Percentiles rank a stretch among this genome's conserved stretches.
Evolutionary conservation across 30 jellyfish, hydroid and myxozoan genomes (phyloP).

Genomic region (Chironex yamaguchii): DNA sequence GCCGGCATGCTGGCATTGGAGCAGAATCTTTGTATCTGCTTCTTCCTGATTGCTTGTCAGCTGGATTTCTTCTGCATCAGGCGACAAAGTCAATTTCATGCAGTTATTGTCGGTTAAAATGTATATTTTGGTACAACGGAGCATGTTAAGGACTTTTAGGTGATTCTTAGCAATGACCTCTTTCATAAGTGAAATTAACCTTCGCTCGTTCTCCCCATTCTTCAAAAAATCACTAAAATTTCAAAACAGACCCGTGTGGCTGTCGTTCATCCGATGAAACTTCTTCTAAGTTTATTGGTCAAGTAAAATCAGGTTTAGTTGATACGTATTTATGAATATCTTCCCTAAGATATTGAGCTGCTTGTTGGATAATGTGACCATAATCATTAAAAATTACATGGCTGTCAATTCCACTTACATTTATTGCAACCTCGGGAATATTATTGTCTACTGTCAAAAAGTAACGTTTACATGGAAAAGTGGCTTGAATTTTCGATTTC

Average conservation of each 20-base stretch:
- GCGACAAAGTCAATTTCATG: background rate
- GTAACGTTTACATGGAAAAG: constrained; percentile 20
- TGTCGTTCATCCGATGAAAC: background rate
- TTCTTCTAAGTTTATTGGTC: background rate
- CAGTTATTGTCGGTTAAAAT: constrained; percentile 5
- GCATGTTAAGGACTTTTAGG: background rate
- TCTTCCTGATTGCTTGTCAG: constrained; percentile 60
- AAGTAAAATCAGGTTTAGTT: background rate
- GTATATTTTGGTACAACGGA: constrained; percentile 17
- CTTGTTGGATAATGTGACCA: constrained; percentile 28
- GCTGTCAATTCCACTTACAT: constrained; percentile 10
- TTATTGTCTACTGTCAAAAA: background rate
- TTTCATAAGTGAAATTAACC: background rate
- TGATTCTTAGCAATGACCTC: constrained; percentile 19
- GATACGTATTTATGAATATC: background rate
- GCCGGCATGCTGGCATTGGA: constrained; percentile 51
- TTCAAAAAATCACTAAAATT: constrained; percentile 40
- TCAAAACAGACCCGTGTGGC: background rate
- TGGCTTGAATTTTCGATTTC: constrained; percentile 5
- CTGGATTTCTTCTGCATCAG: background rate
- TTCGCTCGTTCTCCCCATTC: constrained; percentile 51
- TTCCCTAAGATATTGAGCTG: constrained; percentile 16
- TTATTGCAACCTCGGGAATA: constrained; percentile 10
- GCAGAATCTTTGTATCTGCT: constrained; percentile 66
- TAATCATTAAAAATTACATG: constrained; percentile 17